Evolutionary conservation across 64 coral and sea anemone genomes (phyloP).

Genomic region (Orbicella faveolata): DNA sequence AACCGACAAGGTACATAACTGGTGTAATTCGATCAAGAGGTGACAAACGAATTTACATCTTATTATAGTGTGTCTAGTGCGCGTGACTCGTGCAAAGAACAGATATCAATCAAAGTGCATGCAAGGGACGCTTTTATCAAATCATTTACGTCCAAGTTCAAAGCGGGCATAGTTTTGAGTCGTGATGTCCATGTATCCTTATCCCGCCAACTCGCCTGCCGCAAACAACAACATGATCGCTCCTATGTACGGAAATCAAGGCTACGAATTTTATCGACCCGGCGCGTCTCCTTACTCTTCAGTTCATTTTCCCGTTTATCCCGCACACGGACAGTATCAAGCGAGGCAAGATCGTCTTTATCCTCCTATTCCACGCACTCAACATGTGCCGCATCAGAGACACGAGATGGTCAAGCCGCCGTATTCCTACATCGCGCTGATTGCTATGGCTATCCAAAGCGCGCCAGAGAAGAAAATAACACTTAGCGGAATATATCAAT

Average conservation of each 20-base stretch:
- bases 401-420: conserved; percentile 99
- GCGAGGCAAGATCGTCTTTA: conserved; percentile 72
- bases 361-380: conserved; percentile 84
- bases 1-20: conserved; percentile 62
- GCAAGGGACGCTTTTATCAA: conserved; percentile 52
- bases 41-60: conserved; percentile 83
- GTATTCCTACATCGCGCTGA: conserved; percentile 97
- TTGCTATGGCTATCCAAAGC: conserved; percentile 99
- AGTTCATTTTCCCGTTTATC: conserved; percentile 93
- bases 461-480: conserved; percentile 97
- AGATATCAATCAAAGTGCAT: conserved; percentile 66
- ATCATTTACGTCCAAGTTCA: conserved; percentile 50
- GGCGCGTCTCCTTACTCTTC: conserved; percentile 87
- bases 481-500: conserved; percentile 97
- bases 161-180: conserved; percentile 59
- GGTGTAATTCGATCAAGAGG: conserved; percentile 64
- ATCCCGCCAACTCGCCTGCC: conserved; percentile 77
- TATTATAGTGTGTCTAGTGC: conserved; percentile 70
- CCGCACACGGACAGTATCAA: conserved; percentile 84
- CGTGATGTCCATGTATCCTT: conserved; percentile 98
- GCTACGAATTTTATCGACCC: conserved; percentile 89
- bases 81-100: conserved; percentile 82
- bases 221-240: conserved; percentile 90
- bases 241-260: conserved; percentile 93
- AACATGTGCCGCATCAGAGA: conserved; percentile 69